Conservation (phyloP, 1,140 invertebrate species). For the Andrena cerasifolii region DNA sequence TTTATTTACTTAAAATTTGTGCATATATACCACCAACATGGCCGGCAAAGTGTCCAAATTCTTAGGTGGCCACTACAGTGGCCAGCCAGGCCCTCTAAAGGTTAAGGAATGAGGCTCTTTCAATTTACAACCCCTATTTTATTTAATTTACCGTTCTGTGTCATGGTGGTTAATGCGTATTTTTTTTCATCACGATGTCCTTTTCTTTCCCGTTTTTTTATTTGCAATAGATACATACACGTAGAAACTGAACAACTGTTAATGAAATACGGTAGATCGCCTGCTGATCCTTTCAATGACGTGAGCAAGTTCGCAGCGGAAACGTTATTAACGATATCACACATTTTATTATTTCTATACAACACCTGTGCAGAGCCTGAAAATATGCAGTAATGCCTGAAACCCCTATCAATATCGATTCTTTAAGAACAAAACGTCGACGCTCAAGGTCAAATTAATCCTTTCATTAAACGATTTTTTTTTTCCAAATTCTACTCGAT, state of each 20-base stretch:
- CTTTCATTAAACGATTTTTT: no score
- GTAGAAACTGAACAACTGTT: constrained; percentile 22
- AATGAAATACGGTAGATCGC: constrained; percentile 21
- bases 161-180: neutral
- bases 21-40: no score
- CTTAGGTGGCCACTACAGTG: no score
- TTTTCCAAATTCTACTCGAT: no score
- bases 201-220: constrained; percentile 12
- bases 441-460: no score
- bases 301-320: constrained; percentile 5
- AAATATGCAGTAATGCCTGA: no score
- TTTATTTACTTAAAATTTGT: no score
- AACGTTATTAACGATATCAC: constrained; percentile 40
- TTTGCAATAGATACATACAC: constrained; percentile 30
- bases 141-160: neutral
- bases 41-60: no score
- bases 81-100: no score
- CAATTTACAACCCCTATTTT: neutral
- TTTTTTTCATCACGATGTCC: neutral
- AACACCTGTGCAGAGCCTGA: constrained; percentile 7
- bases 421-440: no score
- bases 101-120: no score
- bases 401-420: no score
- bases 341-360: constrained; percentile 49
- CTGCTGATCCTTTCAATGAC: constrained; percentile 3